Percentiles rank a stretch among this genome's conserved stretches.
Conservation (phyloP, 2,888 invertebrate genomes). For the Saturnia japonica region DNA sequence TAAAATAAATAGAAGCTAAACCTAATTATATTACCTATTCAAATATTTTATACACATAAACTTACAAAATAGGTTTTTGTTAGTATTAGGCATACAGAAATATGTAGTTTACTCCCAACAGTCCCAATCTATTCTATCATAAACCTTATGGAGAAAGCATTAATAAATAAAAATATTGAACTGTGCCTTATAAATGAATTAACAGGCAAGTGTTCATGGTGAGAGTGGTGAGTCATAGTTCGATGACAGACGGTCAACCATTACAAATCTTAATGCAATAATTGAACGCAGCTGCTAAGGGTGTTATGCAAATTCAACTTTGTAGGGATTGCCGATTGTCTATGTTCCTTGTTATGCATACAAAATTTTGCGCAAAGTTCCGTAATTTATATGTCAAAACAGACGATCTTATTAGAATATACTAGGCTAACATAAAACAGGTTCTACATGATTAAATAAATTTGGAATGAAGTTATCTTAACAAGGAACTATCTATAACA, state of each 20-base stretch:
- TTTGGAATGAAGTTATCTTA: not conserved
- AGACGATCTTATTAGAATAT: not conserved
- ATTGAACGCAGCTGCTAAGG: conserved; percentile 55
- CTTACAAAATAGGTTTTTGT: not conserved
- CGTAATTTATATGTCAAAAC: not conserved
- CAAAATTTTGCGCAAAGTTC: not conserved
- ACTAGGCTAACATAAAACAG: not conserved
- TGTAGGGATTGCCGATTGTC: conserved; percentile 5
- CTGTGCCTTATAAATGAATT: conserved; percentile 2
- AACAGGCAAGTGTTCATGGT: conserved; percentile 18
- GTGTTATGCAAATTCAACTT: conserved; percentile 42
- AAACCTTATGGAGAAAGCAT: not conserved
- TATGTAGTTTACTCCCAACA: not conserved
- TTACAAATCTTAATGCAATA: conserved; percentile 53
- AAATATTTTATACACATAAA: not conserved
- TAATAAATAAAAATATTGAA: not conserved
- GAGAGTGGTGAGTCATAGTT: conserved; percentile 50
- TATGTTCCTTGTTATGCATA: not conserved
- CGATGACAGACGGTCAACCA: conserved; percentile 51
- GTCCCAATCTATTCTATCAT: not conserved
- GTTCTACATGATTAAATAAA: not conserved
- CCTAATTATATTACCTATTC: not conserved
- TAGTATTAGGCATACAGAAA: not conserved
- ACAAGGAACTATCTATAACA: not conserved
- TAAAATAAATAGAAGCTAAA: not conserved